Evolutionary conservation across 2,888 invertebrate genomes (phyloP), one percentile per base, ranked within the genome.

Genomic region (Hybos culiciformis): DNA sequence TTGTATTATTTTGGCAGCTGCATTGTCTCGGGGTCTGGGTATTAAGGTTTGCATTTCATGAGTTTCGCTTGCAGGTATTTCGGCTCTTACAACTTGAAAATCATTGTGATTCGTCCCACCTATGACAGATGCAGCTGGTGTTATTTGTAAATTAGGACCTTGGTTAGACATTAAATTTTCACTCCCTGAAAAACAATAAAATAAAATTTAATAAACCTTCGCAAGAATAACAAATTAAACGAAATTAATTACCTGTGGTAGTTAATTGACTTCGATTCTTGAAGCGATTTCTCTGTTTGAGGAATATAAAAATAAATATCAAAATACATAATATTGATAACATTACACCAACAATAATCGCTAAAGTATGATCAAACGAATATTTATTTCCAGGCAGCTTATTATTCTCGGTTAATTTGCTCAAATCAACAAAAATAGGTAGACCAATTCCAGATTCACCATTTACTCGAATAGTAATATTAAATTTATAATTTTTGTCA

Each of bases 21-120:
- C n/a, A n/a, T n/a, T n/a, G n/a, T n/a, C n/a, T n/a, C n/a, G n/a
- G n/a, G 43, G 41, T 33, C 58, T 58, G 3, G 64, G 63, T 46
- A 67, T 66, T 6, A 67, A 51, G 2, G 64, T 67, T 51, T 66
- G 66, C 64, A 67, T 66, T 53, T 67, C 66, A 44, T 65, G 63
- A 21, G 60, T 59, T 41, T 67, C 58, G 56, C 12, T 29, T 29
- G 29, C 12, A n/a, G n/a, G n/a, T n/a, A n/a, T n/a, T n/a, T n/a
- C n/a, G n/a, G n/a, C n/a, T n/a, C n/a, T n/a, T n/a, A n/a, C n/a
- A n/a, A n/a, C n/a, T n/a, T n/a, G n/a, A n/a, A n/a, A n/a, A n/a
- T n/a, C n/a, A n/a, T n/a, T n/a, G n/a, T n/a, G n/a, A n/a, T n/a
- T n/a, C n/a, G n/a, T n/a, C n/a, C n/a, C n/a, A n/a, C n/a, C n/a